These are phyloP conservation scores for Tenthredo scrophulariae DNA, from an alignment of 2,888 invertebrate species.

Conservation along the genomic window DNA sequence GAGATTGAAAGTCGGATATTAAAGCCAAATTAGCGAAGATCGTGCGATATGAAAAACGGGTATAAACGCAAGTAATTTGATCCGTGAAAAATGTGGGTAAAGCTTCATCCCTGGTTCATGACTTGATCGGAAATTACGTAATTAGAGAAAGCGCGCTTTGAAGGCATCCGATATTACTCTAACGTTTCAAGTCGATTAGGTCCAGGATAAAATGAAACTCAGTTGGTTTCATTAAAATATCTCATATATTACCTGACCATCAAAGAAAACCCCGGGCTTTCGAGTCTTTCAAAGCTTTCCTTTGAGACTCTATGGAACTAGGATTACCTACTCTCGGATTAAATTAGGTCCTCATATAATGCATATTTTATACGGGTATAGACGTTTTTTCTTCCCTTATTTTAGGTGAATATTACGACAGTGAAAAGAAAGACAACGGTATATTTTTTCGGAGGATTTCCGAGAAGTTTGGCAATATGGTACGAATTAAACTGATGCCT, in stretches of 20 bases:
- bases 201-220: slow-evolving; percentile 18
- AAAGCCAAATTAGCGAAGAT: slow-evolving; percentile 24
- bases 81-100: not conserved
- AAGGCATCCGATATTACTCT: not conserved
- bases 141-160: slow-evolving; percentile 21
- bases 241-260: not conserved
- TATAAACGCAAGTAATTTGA: slow-evolving; percentile 45
- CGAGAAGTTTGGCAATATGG: slow-evolving; percentile 52
- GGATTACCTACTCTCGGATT: not conserved
- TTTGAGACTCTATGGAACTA: not conserved
- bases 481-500: slow-evolving; percentile 21
- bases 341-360: not conserved
- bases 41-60: slow-evolving; percentile 41
- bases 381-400: not conserved
- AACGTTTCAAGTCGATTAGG: slow-evolving; percentile 19
- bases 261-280: not conserved
- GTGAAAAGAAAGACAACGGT: not conserved
- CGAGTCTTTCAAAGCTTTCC: not conserved
- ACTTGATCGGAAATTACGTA: slow-evolving; percentile 42
- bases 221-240: slow-evolving; percentile 2
- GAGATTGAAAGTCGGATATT: slow-evolving; percentile 25
- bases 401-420: slow-evolving; percentile 42
- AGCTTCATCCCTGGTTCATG: not conserved
- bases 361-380: not conserved
- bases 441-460: slow-evolving; percentile 22